Evolutionary conservation across 2,113 vertebrate species (phyloP), one percentile per base, ranked within the genome.

Genomic region (Lepus americanus): DNA sequence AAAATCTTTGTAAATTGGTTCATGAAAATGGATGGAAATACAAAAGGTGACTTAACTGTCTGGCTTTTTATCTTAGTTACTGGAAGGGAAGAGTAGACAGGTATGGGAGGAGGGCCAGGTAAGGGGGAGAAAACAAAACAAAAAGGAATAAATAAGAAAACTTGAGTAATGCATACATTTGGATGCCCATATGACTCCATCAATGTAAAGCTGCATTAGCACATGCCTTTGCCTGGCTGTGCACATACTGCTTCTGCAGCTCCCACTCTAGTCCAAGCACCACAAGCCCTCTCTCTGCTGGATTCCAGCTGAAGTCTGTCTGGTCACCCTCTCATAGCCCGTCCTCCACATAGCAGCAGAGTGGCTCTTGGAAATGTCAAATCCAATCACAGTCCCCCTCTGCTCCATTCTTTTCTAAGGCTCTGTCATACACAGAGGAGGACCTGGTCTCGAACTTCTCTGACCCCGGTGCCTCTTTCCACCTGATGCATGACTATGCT

Each of bases 321-420:
- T 44, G 44, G 44, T 44, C 44, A 44, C 20, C 39, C 63, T 27
- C 31, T 20, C 39, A 27, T 0, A 7, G 3, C 4, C 33, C 63
- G 11, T 19, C 49, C 2, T 33, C 5, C 9, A 33, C 3, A 4
- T 11, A 51, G 23, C 49, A 61, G 29, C 51, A 29, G 69, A 31
- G 17, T 14, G 51, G 4, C 23, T 33, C 29, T 88, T 70, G 31
- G 12, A 55, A 74, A 53, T 64, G n/a, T 19, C 33, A 29, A 53
- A 13, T 53, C 27, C 44, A 10, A 17, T 25, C 72, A 63, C 3
- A 2, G 10, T 13, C 27, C 31, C 73, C 31, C 6, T 51, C 44
- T 67, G 39, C 19, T 55, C n/a, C 23, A 9, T 4, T 5, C 23
- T 70, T 2, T 64, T n/a, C 8, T 5, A 7, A 0, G 1, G 25